Evolutionary conservation across 2,888 invertebrate species (phyloP), one percentile per base, ranked within the genome.

Genomic region (Steinernema scapterisci): DNA sequence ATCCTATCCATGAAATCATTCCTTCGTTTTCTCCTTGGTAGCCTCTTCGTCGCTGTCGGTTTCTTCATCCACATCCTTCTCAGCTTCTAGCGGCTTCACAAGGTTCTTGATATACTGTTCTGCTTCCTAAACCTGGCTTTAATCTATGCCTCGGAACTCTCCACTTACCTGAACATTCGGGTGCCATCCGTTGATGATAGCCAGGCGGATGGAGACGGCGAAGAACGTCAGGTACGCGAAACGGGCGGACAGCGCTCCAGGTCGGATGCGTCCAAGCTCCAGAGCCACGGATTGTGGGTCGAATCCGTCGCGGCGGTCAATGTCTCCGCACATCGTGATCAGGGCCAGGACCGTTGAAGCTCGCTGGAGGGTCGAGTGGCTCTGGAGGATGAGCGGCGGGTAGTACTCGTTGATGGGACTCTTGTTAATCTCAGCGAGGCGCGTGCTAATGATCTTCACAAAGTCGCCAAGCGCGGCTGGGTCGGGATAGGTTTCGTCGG

Each of bases 231-330:
- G 38, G 25, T 63, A 63, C 31, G 63, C 27, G 27, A 63, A 31
- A 1, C 31, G 63, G 31, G 63, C 63, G 31, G 63, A 31, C 1
- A 63, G 31, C 31, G 63, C 27, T 16, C 63, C 63, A 1, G 63
- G 63, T 2, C 63, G 31, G 1, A 31, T 11, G 16, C 27, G 23
- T 13, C 31, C 63, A 9, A 63, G 31, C 16, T 63, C 63, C 27
- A 63, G 63, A 27, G 63, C 27, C 16, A 63, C 31, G 1, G 63
- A 27, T 16, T 25, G 63, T 5, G 63, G 63, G 31, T 63, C 63
- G 63, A 63, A 63, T 25, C 63, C 63, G 63, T 63, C 63, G 27
- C 63, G 63, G 16, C 63, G 63, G 27, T 63, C 63, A n/a, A 63
- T 63, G 63, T 63, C 63, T 5, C 63, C 63, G 27, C 25, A 16